Conservation (phyloP, 2,888 invertebrate species). For the Leptarthrus brevirostris region DNA sequence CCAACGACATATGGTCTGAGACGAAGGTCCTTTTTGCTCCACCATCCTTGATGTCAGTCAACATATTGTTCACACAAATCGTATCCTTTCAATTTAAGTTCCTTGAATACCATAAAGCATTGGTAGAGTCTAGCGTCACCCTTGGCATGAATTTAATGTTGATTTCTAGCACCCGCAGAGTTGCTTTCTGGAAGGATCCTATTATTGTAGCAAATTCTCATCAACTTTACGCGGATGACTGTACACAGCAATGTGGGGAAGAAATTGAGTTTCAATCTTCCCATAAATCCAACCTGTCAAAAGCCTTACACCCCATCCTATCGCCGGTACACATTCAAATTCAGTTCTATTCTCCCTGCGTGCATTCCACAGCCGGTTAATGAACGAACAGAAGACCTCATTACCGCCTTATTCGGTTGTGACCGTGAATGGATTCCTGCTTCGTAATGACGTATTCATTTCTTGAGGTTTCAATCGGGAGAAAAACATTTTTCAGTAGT, state of each 20-base stretch:
- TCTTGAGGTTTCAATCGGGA: conserved; percentile 12
- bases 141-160: background rate
- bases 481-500: conserved; percentile 15
- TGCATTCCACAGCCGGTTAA: background rate
- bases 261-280: conserved; percentile 22
- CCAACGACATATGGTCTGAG: background rate
- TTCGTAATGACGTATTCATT: conserved; percentile 32
- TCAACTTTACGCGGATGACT: background rate
- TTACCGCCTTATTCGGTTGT: conserved; percentile 18
- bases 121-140: conserved; percentile 1
- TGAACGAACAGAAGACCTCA: conserved; percentile 34
- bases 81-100: conserved; percentile 21
- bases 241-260: background rate
- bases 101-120: background rate
- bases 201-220: conserved; percentile 1
- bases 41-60: conserved; percentile 8
- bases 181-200: background rate
- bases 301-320: background rate
- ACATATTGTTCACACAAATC: conserved; percentile 24
- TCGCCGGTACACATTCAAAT: background rate
- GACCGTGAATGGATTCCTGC: conserved; percentile 1
- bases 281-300: conserved; percentile 17
- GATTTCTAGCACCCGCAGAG: conserved; percentile 2
- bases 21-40: conserved; percentile 22
- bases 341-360: background rate